phyloP scores from a whole-genome alignment of 2,888 invertebrate genomes.

The Nomada fucata region DNA sequence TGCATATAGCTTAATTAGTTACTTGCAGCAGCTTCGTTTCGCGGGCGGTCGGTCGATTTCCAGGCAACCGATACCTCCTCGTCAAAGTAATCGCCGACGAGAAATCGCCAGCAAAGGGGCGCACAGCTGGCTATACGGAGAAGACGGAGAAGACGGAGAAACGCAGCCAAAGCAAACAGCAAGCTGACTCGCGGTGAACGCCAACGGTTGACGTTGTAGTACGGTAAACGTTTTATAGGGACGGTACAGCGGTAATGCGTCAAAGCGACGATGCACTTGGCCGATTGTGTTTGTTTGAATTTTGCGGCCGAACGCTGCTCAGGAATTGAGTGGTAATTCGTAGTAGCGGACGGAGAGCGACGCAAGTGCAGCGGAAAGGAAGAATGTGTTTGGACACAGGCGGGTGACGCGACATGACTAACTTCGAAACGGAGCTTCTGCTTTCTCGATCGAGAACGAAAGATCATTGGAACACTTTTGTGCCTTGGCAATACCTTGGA shows the following conservation, averaged over 20 bases:
- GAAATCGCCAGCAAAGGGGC: constrained; percentile 47
- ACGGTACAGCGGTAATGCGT: constrained; percentile 52
- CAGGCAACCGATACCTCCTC: constrained; percentile 33
- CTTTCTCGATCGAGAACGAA: background rate
- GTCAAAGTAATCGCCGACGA: constrained; percentile 51
- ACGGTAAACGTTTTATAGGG: constrained; percentile 69
- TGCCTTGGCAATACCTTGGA: no score
- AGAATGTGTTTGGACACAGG: constrained; percentile 35
- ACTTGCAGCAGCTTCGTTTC: background rate
- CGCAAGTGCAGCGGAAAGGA: constrained; percentile 26
- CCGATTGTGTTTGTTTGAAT: constrained; percentile 53
- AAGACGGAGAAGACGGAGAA: constrained; percentile 57
- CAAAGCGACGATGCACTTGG: constrained; percentile 55
- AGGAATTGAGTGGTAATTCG: constrained; percentile 55
- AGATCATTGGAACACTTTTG: no score
- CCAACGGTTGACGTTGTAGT: constrained; percentile 65
- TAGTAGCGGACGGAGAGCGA: constrained; percentile 13
- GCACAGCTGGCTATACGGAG: constrained; percentile 27
- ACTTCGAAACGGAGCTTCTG: background rate
- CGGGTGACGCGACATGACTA: background rate
- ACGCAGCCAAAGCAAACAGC: constrained; percentile 72
- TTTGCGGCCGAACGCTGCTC: constrained; percentile 43
- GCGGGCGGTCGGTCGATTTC: constrained; percentile 51
- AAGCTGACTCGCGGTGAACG: constrained; percentile 39
- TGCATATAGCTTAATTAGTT: no score